phyloP scores from a whole-genome alignment of 2,797 vertebrate species.

The Myotis vivesi region DNA sequence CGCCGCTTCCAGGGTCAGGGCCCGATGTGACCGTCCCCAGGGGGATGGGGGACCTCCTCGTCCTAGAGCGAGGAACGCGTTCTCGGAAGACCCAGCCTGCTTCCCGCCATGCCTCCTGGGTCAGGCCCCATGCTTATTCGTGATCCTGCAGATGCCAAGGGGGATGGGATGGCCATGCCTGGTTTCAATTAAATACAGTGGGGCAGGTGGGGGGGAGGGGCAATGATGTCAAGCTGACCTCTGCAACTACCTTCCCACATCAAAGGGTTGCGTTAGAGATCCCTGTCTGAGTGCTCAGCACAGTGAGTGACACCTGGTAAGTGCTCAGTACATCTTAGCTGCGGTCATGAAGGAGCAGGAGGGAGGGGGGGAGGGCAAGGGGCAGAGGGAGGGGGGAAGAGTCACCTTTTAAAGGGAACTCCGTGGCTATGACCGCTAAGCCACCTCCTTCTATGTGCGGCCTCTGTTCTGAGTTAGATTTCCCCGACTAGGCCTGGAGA shows the following conservation, averaged over 20 bases:
- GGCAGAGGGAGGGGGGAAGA: not conserved
- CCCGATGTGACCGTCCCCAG: not conserved
- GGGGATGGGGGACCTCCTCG: not conserved
- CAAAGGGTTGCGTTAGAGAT: not conserved
- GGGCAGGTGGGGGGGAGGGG: no score
- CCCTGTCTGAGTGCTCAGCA: fast-evolving
- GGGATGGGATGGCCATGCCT: not conserved
- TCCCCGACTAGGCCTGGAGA: not conserved
- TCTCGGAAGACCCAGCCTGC: not conserved
- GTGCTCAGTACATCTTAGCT: not conserved
- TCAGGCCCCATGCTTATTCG: not conserved
- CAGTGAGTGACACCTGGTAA: not conserved
- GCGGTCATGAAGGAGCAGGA: not conserved
- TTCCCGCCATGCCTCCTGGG: fast-evolving
- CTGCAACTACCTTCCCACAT: no score
- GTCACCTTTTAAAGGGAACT: not conserved
- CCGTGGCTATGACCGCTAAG: not conserved
- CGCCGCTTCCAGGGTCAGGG: not conserved
- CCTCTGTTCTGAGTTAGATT: not conserved
- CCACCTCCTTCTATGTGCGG: not conserved
- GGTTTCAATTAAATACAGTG: not conserved
- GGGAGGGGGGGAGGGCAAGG: not conserved
- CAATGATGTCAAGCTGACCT: not conserved
- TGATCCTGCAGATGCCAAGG: no score
- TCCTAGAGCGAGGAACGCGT: not conserved